Conservation (phyloP, 2,797 vertebrate genomes). For the Enteromius trimaculatus region DNA sequence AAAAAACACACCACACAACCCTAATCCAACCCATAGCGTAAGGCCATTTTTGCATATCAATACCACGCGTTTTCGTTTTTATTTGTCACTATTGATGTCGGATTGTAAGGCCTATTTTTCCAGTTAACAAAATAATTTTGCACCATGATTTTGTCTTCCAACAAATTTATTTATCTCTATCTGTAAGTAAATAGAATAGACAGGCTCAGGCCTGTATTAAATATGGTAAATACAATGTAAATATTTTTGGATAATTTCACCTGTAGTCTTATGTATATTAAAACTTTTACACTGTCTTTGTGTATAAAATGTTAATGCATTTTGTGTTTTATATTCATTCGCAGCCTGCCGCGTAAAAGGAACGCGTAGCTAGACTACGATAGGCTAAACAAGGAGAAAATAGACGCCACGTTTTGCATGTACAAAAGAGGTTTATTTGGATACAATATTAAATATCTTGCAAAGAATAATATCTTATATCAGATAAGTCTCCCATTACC, state of each 20-base stretch:
- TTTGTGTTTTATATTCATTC: background rate
- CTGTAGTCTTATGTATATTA: too few species aligned
- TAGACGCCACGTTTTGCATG: slow-evolving; percentile 46
- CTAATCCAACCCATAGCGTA: too few species aligned
- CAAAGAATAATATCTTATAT: slow-evolving; percentile 50
- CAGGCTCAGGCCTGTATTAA: background rate
- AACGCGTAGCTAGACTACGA: background rate
- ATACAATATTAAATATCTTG: slow-evolving; percentile 68
- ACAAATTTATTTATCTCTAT: background rate
- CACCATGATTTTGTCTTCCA: background rate
- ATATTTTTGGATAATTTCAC: background rate
- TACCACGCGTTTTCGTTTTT: too few species aligned
- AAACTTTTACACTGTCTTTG: background rate
- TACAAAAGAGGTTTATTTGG: slow-evolving; percentile 76
- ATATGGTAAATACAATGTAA: background rate
- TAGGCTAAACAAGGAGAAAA: slow-evolving; percentile 27
- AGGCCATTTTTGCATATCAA: too few species aligned
- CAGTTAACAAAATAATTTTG: background rate
- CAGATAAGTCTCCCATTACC: slow-evolving; percentile 2
- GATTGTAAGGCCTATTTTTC: background rate
- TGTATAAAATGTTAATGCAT: background rate
- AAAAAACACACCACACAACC: too few species aligned
- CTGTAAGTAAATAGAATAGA: background rate
- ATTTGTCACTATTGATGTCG: too few species aligned
- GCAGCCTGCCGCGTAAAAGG: background rate